Conservation (phyloP, 2,888 invertebrate genomes). For the Drosophila crucigera region DNA sequence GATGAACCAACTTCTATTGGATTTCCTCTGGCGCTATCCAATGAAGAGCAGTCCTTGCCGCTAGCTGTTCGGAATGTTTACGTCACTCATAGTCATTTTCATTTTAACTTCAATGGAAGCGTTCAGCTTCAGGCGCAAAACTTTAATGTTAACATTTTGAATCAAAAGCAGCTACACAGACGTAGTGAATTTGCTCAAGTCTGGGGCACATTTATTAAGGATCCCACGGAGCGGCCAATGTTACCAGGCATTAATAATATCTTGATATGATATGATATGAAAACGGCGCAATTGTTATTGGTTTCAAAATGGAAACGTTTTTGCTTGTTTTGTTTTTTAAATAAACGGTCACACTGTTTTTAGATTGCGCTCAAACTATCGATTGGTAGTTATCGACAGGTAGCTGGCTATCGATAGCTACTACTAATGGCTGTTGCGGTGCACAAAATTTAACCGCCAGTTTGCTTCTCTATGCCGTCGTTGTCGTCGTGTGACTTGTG, state of each 20-base stretch:
- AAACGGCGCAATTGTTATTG: background rate
- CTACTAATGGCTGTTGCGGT: constrained; percentile 12
- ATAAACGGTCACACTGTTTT: constrained; percentile 8
- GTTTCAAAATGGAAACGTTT: background rate
- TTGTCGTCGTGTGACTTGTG: constrained; percentile 38
- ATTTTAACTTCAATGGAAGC: constrained; percentile 55
- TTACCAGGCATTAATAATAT: constrained; percentile 41
- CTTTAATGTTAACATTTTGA: constrained; percentile 22
- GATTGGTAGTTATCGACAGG: constrained; percentile 4
- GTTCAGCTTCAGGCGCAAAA: constrained; percentile 24
- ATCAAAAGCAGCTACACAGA: constrained; percentile 3
- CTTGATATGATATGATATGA: constrained; percentile 47
- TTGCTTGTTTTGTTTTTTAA: background rate
- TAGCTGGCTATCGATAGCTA: constrained; percentile 13
- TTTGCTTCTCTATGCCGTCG: constrained; percentile 37
- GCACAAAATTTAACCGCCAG: constrained; percentile 47
- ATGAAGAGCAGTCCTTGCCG: background rate
- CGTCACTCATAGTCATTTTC: constrained; percentile 61
- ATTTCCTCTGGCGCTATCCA: background rate
- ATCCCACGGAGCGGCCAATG: constrained; percentile 40
- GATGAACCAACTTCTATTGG: constrained; percentile 12
- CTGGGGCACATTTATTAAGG: constrained; percentile 48
- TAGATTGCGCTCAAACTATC: constrained; percentile 19
- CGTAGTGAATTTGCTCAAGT: constrained; percentile 65
- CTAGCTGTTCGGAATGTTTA: constrained; percentile 36